Evolutionary conservation across 2,888 invertebrate species (phyloP), one percentile per base, ranked within the genome.

Genomic region (Acheta domesticus): DNA sequence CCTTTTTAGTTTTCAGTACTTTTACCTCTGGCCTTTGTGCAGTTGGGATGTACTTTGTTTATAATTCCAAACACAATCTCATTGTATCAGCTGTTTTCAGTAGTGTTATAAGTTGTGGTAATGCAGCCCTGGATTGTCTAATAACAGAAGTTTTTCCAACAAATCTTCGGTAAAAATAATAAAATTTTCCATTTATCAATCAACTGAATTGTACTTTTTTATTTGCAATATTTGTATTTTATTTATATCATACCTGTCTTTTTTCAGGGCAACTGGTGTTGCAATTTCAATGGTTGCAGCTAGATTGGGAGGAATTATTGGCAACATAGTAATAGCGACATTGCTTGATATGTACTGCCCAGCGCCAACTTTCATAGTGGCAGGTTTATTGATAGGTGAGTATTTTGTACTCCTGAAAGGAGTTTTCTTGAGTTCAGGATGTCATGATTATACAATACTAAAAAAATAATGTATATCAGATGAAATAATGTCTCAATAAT

Each of bases 141-240:
- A 95, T 95, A 85, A 96, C 96, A 48, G 97, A 97, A 89, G 94
- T 97, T 82, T 97, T 96, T 87, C 97, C 97, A 62, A 97, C 97
- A 75, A 93, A 95, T 87, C 89, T 97, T 85, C 92, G 96, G 94
- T 94, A 88, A 80, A 81, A 23, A 75, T 20, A 2, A 21, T n/a
- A 73, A 73, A 73, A 73, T 73, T 8, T n/a, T 20, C 73, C 12
- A 73, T 73, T 12, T 20, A 23, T n/a, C 21, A 75, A 21, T 23
- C 14, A 23, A 12, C 11, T 36, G 36, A 75, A 21, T n/a, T 21
- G n/a, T 4, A 75, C 20, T 21, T 75, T 1, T 23, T 14, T 14
- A 75, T 16, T 12, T 75, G 21, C 14, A 62, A 62, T 12, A 19
- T 62, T 62, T 62, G n/a, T 19, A 62, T 62, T 62, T 19, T 62